Conservation (phyloP, 2,797 vertebrate species). For the Sparidentex hasta region DNA sequence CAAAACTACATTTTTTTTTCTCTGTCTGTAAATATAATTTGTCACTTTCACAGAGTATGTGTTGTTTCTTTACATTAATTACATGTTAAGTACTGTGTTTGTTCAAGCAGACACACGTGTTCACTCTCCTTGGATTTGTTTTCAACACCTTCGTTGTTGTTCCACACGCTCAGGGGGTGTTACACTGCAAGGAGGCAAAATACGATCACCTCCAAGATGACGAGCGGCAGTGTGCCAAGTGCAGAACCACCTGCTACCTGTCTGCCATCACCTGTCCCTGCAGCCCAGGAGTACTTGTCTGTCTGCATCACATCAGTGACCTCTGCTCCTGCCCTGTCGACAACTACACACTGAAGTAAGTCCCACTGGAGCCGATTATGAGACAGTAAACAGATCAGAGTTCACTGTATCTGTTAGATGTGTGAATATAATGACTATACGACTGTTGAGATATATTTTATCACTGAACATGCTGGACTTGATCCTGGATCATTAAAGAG, state of each 20-base stretch:
- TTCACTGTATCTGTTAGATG: background rate
- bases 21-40: background rate
- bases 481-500: background rate
- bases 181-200: slow-evolving; percentile 84
- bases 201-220: slow-evolving; percentile 96
- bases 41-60: background rate
- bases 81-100: background rate
- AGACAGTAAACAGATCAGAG: background rate
- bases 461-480: background rate
- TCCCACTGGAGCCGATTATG: slow-evolving; percentile 14
- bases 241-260: slow-evolving; percentile 97
- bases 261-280: slow-evolving; percentile 94
- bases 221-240: slow-evolving; percentile 95
- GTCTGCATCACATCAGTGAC: slow-evolving; percentile 90
- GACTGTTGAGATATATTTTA: background rate
- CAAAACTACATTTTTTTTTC: background rate
- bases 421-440: background rate
- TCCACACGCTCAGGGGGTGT: slow-evolving; percentile 86
- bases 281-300: slow-evolving; percentile 90
- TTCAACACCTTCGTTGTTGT: slow-evolving; percentile 15
- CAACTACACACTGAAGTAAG: slow-evolving; percentile 94
- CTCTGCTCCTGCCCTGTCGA: slow-evolving; percentile 91
- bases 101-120: background rate
- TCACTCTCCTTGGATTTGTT: background rate
- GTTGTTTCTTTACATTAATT: background rate